Percentiles rank a stretch among this genome's conserved stretches.
These are phyloP conservation scores for Crocodylus rhombifer DNA, from an alignment of 2,797 vertebrate species.

Conservation along the genomic window DNA sequence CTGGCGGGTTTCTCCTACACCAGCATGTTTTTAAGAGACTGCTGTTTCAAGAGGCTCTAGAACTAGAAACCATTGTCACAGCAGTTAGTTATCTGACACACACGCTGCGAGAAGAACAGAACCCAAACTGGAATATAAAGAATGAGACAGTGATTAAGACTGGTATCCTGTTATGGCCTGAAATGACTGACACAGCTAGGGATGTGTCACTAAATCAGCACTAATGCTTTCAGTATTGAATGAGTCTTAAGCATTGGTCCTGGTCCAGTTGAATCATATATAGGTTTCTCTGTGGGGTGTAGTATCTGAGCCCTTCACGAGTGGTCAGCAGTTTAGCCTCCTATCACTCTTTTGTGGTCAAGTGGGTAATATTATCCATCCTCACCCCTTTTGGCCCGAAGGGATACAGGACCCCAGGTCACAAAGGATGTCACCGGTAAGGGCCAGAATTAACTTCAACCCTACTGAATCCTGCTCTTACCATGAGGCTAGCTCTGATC, in stretches of 20 bases:
- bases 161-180: conserved; percentile 13
- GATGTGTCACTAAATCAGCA: not conserved
- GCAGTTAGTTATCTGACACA: conserved; percentile 20
- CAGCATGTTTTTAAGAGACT: not conserved
- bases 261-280: not conserved
- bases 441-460: not conserved
- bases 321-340: not conserved
- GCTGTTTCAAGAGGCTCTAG: not conserved
- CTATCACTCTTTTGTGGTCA: not conserved
- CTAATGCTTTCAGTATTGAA: not conserved
- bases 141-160: conserved; percentile 73
- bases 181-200: not conserved
- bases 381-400: no score
- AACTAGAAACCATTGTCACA: conserved; percentile 17
- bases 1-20: no score
- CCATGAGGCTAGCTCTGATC: not conserved
- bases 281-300: not conserved
- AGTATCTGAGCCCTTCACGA: not conserved
- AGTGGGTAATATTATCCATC: not conserved
- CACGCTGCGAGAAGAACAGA: conserved; percentile 60
- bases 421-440: not conserved
- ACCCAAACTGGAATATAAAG: conserved; percentile 63
- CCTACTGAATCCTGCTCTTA: rapidly evolving
- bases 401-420: not conserved
- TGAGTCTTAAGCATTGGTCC: not conserved